phyloP scores from a whole-genome alignment of 2,888 invertebrate species.

The Tiphia femorata region DNA sequence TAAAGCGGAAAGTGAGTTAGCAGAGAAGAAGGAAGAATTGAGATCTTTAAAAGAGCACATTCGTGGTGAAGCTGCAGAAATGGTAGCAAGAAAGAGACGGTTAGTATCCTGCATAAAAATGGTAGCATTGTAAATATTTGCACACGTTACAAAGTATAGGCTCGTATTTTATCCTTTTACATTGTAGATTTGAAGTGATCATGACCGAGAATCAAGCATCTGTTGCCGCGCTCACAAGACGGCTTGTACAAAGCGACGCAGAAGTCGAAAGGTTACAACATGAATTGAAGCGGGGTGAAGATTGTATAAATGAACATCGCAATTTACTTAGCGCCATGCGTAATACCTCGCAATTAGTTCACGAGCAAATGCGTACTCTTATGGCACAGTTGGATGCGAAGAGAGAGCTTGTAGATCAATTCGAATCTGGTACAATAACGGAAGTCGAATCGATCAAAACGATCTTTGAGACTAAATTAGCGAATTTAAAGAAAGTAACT shows the following conservation, averaged over 20 bases:
- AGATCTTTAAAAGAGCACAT: constrained; percentile 61
- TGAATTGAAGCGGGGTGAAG: constrained; percentile 54
- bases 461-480: constrained; percentile 54
- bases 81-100: constrained; percentile 60
- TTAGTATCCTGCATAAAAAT: constrained; percentile 14
- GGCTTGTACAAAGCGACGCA: constrained; percentile 57
- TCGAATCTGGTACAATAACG: constrained; percentile 51
- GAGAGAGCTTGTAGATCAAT: constrained; percentile 51
- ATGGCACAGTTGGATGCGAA: constrained; percentile 54
- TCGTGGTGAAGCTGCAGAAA: constrained; percentile 61
- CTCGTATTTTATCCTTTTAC: neutral
- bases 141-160: constrained; percentile 1
- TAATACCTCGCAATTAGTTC: constrained; percentile 54
- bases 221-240: constrained; percentile 55
- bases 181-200: constrained; percentile 56
- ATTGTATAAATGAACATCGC: constrained; percentile 52
- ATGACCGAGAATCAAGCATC: constrained; percentile 64
- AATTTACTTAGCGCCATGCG: constrained; percentile 54
- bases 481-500: constrained; percentile 47
- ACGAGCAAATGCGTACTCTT: constrained; percentile 53
- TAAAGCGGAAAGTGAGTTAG: constrained; percentile 61
- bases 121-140: neutral
- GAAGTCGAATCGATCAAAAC: constrained; percentile 55
- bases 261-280: constrained; percentile 60
- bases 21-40: constrained; percentile 61